A percentile compares a stretch with the other conserved stretches of the same genome.
These are phyloP conservation scores for Cynaeus angustus DNA, from an alignment of 2,888 invertebrate genomes.

Conservation along the genomic window DNA sequence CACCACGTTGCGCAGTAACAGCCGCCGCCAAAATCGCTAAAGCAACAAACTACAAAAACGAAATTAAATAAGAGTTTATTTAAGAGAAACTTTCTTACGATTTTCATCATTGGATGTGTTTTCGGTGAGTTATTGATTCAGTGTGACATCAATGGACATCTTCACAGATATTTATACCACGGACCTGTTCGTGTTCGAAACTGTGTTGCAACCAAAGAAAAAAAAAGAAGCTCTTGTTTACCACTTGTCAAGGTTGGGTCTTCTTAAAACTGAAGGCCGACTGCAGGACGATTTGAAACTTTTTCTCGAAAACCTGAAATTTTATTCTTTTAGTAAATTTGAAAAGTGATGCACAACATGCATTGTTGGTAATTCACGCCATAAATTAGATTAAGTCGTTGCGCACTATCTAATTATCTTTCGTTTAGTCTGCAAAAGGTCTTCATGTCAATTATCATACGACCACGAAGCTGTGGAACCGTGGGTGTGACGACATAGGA, in stretches of 20 bases:
- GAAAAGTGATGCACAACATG: neutral
- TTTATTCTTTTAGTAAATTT: conserved; percentile 1
- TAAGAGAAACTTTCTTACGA: conserved; percentile 15
- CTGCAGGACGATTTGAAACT: conserved; percentile 17
- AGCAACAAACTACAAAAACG: conserved; percentile 17
- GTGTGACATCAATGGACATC: conserved; percentile 33
- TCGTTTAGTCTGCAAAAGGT: conserved; percentile 20
- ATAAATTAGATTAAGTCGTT: conserved; percentile 24
- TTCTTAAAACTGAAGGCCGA: conserved; percentile 34
- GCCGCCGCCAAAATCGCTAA: conserved; percentile 51
- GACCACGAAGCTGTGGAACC: conserved; percentile 22
- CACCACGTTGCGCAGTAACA: conserved; percentile 43
- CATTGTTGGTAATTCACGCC: conserved; percentile 12
- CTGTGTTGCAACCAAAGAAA: conserved; percentile 25
- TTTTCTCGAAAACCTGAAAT: conserved; percentile 3
- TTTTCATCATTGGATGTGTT: conserved; percentile 22
- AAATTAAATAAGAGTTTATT: neutral
- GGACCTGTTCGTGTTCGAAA: conserved; percentile 10
- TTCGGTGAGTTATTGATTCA: conserved; percentile 20
- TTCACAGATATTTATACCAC: conserved; percentile 34
- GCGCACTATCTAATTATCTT: conserved; percentile 22
- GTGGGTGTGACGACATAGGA: conserved; percentile 29
- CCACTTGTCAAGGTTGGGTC: conserved; percentile 37
- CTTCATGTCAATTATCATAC: conserved; percentile 33
- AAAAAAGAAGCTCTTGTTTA: conserved; percentile 37